Percentiles rank a stretch among this genome's conserved stretches.
Conservation (phyloP, 2,797 vertebrate genomes). For the Syngnathus acus region DNA sequence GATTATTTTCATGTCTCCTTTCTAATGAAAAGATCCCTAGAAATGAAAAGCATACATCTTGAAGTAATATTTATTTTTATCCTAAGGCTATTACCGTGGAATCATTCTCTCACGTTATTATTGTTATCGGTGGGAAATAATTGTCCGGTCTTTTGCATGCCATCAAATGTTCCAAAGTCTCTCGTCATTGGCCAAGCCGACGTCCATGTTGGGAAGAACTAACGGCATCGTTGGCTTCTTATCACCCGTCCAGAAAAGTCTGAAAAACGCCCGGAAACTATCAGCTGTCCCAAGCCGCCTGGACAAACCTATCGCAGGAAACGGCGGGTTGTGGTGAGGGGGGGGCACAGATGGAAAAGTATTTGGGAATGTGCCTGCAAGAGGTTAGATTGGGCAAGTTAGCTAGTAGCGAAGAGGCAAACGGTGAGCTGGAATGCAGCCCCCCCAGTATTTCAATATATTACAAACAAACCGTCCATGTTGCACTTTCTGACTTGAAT, state of each 20-base stretch:
- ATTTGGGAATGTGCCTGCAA: conserved; percentile 15
- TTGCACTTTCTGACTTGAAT: too few species aligned
- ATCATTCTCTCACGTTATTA: too few species aligned
- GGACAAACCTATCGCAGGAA: not conserved
- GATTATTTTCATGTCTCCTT: not conserved
- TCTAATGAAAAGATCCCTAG: too few species aligned
- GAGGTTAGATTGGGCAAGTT: conserved; percentile 24
- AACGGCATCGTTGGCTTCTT: conserved; percentile 36
- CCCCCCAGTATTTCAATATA: conserved; percentile 9
- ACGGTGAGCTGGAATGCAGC: conserved; percentile 47
- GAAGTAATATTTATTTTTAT: too few species aligned
- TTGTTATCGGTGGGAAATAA: too few species aligned
- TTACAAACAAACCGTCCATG: too few species aligned
- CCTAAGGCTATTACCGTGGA: too few species aligned
- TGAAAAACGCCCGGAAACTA: conserved; percentile 50
- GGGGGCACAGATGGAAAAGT: conserved; percentile 36
- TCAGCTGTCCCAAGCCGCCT: conserved; percentile 39
- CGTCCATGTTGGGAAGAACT: conserved; percentile 20
- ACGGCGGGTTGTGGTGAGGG: not conserved
- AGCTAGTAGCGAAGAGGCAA: conserved; percentile 57
- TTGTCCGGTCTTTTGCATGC: too few species aligned
- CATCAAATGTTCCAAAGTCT: not conserved
- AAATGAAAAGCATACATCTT: too few species aligned
- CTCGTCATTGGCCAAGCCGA: conserved; percentile 20
- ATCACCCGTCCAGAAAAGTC: conserved; percentile 48